Evolutionary conservation across 2,797 vertebrate species (phyloP).

Genomic region (Liasis olivaceus): DNA sequence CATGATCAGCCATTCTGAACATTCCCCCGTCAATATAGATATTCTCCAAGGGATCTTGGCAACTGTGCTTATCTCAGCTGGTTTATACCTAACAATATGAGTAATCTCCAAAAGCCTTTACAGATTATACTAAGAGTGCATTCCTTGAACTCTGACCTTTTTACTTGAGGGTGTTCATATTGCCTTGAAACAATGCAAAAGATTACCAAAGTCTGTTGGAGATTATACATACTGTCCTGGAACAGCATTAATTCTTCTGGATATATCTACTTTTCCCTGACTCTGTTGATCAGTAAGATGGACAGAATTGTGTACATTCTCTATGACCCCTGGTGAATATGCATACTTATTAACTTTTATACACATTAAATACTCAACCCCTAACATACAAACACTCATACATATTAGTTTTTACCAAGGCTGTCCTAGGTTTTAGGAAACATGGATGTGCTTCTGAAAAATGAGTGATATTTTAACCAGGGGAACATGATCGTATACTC

Average conservation of each 20-base stretch:
- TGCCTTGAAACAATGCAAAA: neutral
- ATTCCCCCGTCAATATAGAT: neutral
- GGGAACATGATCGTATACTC: neutral
- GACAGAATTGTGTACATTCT: neutral
- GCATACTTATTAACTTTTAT: too few species aligned
- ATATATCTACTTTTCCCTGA: neutral
- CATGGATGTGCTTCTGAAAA: neutral
- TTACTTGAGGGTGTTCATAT: neutral
- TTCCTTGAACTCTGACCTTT: neutral
- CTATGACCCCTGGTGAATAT: neutral
- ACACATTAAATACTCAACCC: neutral
- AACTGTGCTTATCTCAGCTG: neutral
- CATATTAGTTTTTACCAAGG: neutral
- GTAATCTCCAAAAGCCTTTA: neutral
- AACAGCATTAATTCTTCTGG: neutral
- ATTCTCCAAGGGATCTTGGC: neutral
- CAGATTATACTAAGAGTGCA: neutral
- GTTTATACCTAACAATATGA: neutral
- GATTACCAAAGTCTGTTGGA: neutral
- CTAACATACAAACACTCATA: neutral
- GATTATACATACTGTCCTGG: neutral
- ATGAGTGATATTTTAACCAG: neutral
- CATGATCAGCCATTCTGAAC: neutral
- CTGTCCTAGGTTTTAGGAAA: neutral
- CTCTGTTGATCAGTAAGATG: neutral